Evolutionary conservation across 2,113 vertebrate genomes (phyloP), one percentile per base, ranked within the genome.

Genomic region (Empidonax traillii): DNA sequence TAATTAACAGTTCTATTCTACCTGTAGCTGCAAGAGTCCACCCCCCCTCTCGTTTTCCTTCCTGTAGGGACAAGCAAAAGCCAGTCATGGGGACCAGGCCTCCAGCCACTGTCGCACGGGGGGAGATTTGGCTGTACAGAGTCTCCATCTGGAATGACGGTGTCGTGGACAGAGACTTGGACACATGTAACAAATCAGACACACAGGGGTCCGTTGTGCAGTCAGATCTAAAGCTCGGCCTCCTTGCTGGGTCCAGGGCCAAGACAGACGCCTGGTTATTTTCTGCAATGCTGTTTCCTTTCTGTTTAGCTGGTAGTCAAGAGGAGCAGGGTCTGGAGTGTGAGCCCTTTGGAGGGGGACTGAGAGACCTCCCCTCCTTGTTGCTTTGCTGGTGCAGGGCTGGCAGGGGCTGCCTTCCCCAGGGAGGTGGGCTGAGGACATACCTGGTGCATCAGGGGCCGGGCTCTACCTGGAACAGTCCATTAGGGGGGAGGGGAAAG

Each of bases 1-100:
- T 96, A 98, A 97, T 94, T 97, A 97, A 96, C 95, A 89, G 97
- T 96, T 97, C 97, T 97, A 97, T 94, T 97, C 96, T 96, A 96
- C 87, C 96, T 97, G 96, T 96, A 96, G 96, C 95, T 92, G 90
- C 96, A 94, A 86, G 85, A 96, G 67, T 89, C 85, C 82, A 41
- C 69, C 84, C 90, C 87, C 63, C 43, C 20, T 16, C 74, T 81
- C 25, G 15, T 27, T 87, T 65, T 66, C 63, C 73, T 89, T 93
- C 63, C 84, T 46, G 77, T 59, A 79, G 94, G 96, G 88, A 91
- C 81, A 90, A 87, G 81, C 63, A 46, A 27, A 67, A 88, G 67
- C 82, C 90, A 59, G 58, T 84, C 93, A 41, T 20, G 20, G 75
- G 76, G 95, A 76, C 63, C 3, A 0, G 87, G 82, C 78, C 87